Evolutionary conservation across 2,797 vertebrate genomes (phyloP).

Genomic region (Scleropages formosus): DNA sequence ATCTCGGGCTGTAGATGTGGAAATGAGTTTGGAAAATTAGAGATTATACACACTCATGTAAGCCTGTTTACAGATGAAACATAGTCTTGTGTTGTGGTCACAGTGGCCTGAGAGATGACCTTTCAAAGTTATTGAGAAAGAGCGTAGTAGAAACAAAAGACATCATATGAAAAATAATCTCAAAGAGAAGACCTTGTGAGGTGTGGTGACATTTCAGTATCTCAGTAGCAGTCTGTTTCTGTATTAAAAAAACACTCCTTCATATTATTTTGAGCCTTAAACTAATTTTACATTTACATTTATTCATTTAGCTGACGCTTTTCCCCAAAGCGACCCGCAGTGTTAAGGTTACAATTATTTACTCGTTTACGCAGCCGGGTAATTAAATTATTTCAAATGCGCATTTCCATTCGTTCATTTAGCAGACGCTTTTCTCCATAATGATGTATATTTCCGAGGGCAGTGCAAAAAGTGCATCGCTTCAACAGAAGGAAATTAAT

Average conservation of each 20-base stretch:
- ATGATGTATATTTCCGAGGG: too few relatives aligned
- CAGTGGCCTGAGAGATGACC: background rate
- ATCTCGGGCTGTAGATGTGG: background rate
- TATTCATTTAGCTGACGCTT: too few relatives aligned
- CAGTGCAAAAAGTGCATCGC: too few relatives aligned
- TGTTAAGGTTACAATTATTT: too few relatives aligned
- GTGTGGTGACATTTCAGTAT: background rate
- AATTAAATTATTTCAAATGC: too few relatives aligned
- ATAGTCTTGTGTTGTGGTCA: background rate
- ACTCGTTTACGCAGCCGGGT: too few relatives aligned
- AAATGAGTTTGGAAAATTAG: background rate
- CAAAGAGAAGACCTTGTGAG: too few relatives aligned
- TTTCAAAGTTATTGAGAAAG: background rate
- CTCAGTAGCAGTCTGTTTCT: slow-evolving; percentile 11
- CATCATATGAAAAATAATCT: background rate
- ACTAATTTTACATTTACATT: background rate
- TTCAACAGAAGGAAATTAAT: background rate
- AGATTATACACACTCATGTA: background rate
- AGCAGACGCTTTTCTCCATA: too few relatives aligned
- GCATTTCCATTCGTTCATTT: too few relatives aligned
- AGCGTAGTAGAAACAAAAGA: background rate
- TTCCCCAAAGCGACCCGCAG: too few relatives aligned
- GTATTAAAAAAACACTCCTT: too few relatives aligned
- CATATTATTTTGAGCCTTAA: background rate
- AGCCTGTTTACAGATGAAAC: background rate